Conservation (phyloP, 2,888 invertebrate species). For the Chirona hameri region DNA sequence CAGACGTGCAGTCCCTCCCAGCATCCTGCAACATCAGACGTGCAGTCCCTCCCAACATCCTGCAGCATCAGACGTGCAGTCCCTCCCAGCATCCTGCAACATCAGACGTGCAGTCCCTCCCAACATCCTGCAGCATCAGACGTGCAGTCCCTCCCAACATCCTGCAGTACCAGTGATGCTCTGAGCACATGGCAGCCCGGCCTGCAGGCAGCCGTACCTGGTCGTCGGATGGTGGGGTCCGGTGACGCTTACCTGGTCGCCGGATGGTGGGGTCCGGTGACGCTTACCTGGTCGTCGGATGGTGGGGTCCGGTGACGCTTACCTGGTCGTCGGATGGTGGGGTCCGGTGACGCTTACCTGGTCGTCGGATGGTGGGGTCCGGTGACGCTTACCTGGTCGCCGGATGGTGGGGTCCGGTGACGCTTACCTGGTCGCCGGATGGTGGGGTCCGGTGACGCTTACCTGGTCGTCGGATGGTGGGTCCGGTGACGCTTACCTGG, state of each 20-base stretch:
- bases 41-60: no score
- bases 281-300: conserved; percentile 75
- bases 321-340: conserved; percentile 78
- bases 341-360: conserved; percentile 78
- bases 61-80: no score
- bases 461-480: conserved; percentile 80
- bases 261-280: conserved; percentile 76
- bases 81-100: no score
- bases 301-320: conserved; percentile 69
- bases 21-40: no score
- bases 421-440: conserved; percentile 75
- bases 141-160: no score
- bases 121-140: no score
- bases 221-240: conserved; percentile 72
- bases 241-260: conserved; percentile 77
- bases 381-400: conserved; percentile 77
- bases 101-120: no score
- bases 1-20: no score
- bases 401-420: conserved; percentile 76
- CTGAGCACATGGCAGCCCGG: no score
- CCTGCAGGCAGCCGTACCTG: conserved; percentile 64
- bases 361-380: conserved; percentile 72
- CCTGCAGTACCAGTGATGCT: no score
- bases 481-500: conserved; percentile 80
- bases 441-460: conserved; percentile 69